A percentile compares a stretch with the other conserved stretches of the same genome.
phyloP scores from a whole-genome alignment of 2,888 invertebrate species.

The Ctenicera cuprea region DNA sequence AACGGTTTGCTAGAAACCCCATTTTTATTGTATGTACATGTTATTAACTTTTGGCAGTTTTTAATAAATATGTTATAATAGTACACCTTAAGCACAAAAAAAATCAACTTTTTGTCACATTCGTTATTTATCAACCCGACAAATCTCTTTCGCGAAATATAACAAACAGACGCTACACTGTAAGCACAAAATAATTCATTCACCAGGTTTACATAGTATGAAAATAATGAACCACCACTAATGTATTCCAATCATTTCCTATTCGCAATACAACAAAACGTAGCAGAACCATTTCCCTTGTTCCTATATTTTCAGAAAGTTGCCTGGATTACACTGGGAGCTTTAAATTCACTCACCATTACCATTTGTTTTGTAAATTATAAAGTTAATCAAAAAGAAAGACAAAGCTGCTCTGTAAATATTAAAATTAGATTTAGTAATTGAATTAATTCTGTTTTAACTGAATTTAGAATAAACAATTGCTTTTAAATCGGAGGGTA shows the following conservation, averaged over 20 bases:
- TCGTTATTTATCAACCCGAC: constrained; percentile 27
- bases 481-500: too few species aligned
- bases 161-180: neutral
- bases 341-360: constrained; percentile 4
- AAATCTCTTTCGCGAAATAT: constrained; percentile 15
- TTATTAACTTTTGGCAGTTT: constrained; percentile 6
- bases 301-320: constrained; percentile 9
- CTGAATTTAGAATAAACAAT: neutral
- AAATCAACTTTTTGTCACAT: constrained; percentile 31
- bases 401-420: constrained; percentile 26
- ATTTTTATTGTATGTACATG: too few species aligned
- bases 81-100: constrained; percentile 20
- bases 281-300: neutral
- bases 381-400: constrained; percentile 16
- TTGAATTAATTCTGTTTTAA: constrained; percentile 9
- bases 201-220: neutral
- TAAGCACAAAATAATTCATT: neutral
- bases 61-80: constrained; percentile 2
- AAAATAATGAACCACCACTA: neutral
- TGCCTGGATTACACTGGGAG: neutral
- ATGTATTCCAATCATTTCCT: neutral
- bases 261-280: neutral
- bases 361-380: constrained; percentile 25
- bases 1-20: too few species aligned
- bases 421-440: constrained; percentile 23